Percentiles rank a stretch among this genome's conserved stretches.
Conservation (phyloP, 1,140 invertebrate genomes). For the Lucilia sericata region DNA sequence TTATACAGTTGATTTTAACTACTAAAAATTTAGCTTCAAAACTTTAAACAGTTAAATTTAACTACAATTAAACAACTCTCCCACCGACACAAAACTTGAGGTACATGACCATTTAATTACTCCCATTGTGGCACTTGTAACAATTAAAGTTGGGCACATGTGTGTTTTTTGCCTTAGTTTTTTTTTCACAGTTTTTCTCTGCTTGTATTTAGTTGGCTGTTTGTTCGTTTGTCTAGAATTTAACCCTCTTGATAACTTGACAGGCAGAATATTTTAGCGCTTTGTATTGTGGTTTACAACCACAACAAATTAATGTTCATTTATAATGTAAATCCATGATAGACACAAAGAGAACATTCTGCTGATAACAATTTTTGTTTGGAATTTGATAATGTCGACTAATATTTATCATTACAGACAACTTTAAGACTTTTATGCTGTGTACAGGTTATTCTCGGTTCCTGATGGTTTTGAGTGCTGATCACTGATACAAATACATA, state of each 20-base stretch:
- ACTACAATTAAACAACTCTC: background rate
- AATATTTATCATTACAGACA: too few species aligned
- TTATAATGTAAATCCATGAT: background rate
- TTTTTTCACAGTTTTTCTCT: background rate
- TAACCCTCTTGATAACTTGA: constrained; percentile 20
- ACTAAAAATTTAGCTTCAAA: too few species aligned
- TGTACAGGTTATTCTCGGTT: too few species aligned
- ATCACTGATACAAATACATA: too few species aligned
- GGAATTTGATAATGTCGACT: too few species aligned
- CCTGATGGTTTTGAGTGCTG: too few species aligned
- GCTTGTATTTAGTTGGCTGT: background rate
- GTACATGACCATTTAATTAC: constrained; percentile 16
- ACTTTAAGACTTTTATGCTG: too few species aligned
- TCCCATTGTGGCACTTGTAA: constrained; percentile 11
- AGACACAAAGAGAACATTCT: too few species aligned
- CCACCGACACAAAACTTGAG: background rate
- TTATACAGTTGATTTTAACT: too few species aligned
- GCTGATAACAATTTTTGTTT: too few species aligned
- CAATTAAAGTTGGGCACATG: constrained; percentile 13
- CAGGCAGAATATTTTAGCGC: background rate
- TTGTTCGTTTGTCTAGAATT: background rate
- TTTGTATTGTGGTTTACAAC: background rate
- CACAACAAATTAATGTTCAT: background rate
- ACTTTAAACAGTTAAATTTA: background rate
- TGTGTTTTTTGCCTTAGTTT: background rate